These are phyloP conservation scores for Entomobrya proxima DNA, from an alignment of 2,888 invertebrate genomes.

Conservation along the genomic window DNA sequence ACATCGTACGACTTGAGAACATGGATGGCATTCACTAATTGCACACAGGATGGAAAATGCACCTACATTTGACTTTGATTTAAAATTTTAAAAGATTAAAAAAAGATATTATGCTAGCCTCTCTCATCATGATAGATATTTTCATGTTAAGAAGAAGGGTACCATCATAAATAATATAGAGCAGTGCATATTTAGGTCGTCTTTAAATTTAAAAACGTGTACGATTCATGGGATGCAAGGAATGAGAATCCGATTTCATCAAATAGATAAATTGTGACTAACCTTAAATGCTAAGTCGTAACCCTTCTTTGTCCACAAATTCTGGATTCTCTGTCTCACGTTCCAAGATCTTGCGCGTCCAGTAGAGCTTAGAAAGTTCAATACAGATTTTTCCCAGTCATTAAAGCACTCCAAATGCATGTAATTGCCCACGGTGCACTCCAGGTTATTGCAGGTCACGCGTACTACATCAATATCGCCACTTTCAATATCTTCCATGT, in stretches of 20 bases:
- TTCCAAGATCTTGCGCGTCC: slow-evolving; percentile 96
- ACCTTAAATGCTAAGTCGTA: slow-evolving; percentile 97
- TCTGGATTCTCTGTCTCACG: slow-evolving; percentile 94
- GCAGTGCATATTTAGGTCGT: background rate
- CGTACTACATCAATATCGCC: slow-evolving; percentile 85
- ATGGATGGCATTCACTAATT: too few relatives aligned
- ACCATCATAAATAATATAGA: background rate
- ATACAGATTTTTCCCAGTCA: slow-evolving; percentile 92
- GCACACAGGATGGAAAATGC: too few relatives aligned
- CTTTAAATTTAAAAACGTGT: too few relatives aligned
- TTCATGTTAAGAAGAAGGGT: too few relatives aligned
- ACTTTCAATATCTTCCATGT: slow-evolving; percentile 82
- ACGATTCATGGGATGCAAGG: slow-evolving; percentile 81
- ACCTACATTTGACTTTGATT: too few relatives aligned
- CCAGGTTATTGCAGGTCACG: slow-evolving; percentile 96
- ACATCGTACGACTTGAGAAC: too few relatives aligned
- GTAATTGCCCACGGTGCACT: slow-evolving; percentile 90
- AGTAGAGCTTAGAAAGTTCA: slow-evolving; percentile 92
- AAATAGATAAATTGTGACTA: too few relatives aligned
- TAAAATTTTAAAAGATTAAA: too few relatives aligned
- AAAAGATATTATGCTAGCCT: too few relatives aligned
- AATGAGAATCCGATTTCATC: background rate
- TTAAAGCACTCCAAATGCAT: slow-evolving; percentile 98
- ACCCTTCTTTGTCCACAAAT: slow-evolving; percentile 98
- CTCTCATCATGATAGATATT: too few relatives aligned